Conservation (phyloP, 2,888 invertebrate species). For the Nowickia ferox region DNA sequence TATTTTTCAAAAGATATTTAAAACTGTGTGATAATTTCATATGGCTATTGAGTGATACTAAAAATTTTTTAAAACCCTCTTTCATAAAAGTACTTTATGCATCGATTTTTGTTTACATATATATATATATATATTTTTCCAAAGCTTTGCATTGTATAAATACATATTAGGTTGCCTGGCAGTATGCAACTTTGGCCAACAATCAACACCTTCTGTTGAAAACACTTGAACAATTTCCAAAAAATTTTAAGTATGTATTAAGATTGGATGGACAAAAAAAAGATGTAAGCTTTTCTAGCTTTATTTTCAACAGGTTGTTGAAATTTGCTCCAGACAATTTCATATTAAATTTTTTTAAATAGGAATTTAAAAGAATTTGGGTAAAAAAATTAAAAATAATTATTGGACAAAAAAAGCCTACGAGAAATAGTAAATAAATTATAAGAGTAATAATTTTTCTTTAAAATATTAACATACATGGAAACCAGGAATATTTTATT, state of each 20-base stretch:
- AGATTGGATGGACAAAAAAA: not conserved
- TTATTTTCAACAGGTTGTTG: slow-evolving; percentile 45
- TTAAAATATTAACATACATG: no score
- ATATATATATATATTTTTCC: not conserved
- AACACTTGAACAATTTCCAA: slow-evolving; percentile 39
- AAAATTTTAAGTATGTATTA: slow-evolving; percentile 7
- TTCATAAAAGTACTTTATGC: not conserved
- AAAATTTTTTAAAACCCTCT: not conserved
- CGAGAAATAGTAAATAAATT: no score
- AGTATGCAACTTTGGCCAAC: slow-evolving; percentile 9
- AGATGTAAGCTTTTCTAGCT: not conserved
- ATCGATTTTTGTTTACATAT: not conserved
- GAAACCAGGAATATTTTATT: no score
- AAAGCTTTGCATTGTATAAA: slow-evolving; percentile 4
- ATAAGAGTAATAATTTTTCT: no score
- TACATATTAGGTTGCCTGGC: not conserved
- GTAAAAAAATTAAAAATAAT: no score
- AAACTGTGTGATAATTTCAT: slow-evolving; percentile 19
- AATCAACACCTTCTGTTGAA: slow-evolving; percentile 60
- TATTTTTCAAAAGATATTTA: slow-evolving; percentile 17
- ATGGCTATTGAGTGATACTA: slow-evolving; percentile 20
- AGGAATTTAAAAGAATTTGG: no score
- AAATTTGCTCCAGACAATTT: slow-evolving; percentile 27
- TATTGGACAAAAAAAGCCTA: no score
- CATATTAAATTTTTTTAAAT: no score